phyloP scores from a whole-genome alignment of 2,888 invertebrate genomes.

The Meliscaeva auricollis region DNA sequence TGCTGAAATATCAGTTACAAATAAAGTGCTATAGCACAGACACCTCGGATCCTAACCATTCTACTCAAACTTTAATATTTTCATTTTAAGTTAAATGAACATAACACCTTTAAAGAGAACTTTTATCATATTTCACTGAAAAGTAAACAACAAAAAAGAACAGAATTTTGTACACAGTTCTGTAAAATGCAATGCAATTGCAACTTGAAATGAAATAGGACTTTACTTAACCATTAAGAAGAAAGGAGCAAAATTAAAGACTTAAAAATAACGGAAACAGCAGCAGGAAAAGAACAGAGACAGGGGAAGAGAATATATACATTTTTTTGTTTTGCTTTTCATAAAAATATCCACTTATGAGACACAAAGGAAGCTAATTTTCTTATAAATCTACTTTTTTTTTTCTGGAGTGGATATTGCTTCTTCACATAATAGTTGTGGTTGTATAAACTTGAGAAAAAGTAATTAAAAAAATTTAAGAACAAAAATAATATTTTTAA shows the following conservation, averaged over 20 bases:
- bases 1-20: neutral
- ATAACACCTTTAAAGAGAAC: too few species aligned
- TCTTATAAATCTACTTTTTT: conserved; percentile 47
- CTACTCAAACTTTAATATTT: too few species aligned
- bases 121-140: too few species aligned
- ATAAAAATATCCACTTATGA: conserved; percentile 64
- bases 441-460: conserved; percentile 30
- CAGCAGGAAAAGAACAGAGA: conserved; percentile 22
- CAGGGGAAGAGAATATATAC: conserved; percentile 1
- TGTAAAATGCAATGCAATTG: neutral
- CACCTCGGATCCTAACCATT: too few species aligned
- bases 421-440: conserved; percentile 4
- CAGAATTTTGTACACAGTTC: neutral
- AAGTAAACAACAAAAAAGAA: too few species aligned
- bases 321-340: neutral
- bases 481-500: neutral
- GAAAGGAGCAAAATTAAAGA: conserved; percentile 9
- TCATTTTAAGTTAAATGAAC: too few species aligned
- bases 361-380: conserved; percentile 69
- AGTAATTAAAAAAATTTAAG: conserved; percentile 45
- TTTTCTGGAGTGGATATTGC: conserved; percentile 15
- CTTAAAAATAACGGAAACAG: conserved; percentile 37
- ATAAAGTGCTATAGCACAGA: too few species aligned
- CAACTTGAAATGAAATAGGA: conserved; percentile 42
- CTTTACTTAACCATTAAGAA: conserved; percentile 27